Evolutionary conservation across 2,113 vertebrate species (phyloP).

Genomic region (Bos taurus): ARS-UCD2.0 NC_037349.1:59640001-59640500

Average conservation of each 20-base stretch:
- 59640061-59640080: not conserved
- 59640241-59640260: constrained; percentile 62
- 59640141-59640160: not conserved
- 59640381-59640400: constrained; percentile 12
- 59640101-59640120: constrained; percentile 27
- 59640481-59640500: constrained; percentile 13
- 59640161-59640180: not conserved
- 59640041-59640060: not conserved
- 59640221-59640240: constrained; percentile 23
- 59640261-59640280: constrained; percentile 4
- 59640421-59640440: constrained; percentile 65
- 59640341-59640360: constrained; percentile 57
- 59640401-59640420: not conserved
- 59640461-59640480: constrained; percentile 40
- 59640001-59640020: not conserved
- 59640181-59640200: not conserved
- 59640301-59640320: constrained; percentile 52
- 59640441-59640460: constrained; percentile 29
- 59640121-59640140: not conserved
- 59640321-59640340: constrained; percentile 32
- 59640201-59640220: not conserved
- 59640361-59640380: constrained; percentile 50
- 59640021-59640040: not conserved
- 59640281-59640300: constrained; percentile 16
- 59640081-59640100: not conserved